Evolutionary conservation across 2,797 vertebrate species (phyloP).

Genomic region (Picus viridis): DNA sequence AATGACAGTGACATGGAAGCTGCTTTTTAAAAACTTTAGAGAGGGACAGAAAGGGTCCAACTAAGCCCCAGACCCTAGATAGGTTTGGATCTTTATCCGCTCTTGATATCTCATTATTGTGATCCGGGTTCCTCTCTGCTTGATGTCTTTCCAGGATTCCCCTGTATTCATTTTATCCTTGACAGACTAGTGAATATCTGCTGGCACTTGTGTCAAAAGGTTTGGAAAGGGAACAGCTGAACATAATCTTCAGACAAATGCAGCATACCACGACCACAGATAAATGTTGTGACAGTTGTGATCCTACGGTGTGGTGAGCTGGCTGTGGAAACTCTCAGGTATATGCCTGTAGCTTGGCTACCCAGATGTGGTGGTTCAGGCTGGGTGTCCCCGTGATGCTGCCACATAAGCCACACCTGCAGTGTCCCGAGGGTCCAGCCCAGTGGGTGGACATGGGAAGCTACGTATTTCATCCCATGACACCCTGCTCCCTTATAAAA

Average conservation of each 20-base stretch:
- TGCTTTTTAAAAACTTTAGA: neutral
- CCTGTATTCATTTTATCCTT: neutral
- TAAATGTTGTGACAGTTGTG: neutral
- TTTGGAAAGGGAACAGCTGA: conserved; percentile 18
- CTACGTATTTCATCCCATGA: no score
- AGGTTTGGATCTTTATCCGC: neutral
- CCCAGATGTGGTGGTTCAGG: no score
- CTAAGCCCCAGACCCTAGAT: neutral
- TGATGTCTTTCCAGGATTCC: conserved; percentile 51
- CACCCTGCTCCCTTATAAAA: no score
- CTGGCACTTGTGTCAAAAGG: neutral
- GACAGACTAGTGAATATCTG: conserved; percentile 1
- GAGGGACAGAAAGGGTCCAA: neutral
- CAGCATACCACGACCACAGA: neutral
- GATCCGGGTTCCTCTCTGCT: conserved; percentile 7
- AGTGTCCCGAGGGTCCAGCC: no score
- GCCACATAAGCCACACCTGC: no score
- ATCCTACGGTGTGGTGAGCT: neutral
- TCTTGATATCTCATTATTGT: neutral
- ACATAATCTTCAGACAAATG: conserved; percentile 8
- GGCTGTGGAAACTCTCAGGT: neutral
- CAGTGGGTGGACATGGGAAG: no score
- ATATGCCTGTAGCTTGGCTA: neutral
- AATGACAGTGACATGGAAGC: neutral
- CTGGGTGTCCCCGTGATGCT: no score